phyloP scores from a whole-genome alignment of 2,888 invertebrate species.

The Watsonalla cultraria region DNA sequence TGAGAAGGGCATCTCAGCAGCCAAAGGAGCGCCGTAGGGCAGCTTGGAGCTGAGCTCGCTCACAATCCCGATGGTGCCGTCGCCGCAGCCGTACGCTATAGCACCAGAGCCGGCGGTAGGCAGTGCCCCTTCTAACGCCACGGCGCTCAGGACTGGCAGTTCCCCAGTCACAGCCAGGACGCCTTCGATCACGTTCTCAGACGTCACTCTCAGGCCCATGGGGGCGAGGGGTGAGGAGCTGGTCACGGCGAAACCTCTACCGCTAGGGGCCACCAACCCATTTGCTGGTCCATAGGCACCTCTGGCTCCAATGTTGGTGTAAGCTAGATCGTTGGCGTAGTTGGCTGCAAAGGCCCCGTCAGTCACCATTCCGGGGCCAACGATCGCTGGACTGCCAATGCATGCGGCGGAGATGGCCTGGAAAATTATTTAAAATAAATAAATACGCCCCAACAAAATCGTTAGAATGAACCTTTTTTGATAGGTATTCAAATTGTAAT shows the following conservation, averaged over 20 bases:
- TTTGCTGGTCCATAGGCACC: not conserved
- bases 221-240: constrained; percentile 25
- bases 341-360: not conserved
- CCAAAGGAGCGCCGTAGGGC: not conserved
- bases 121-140: constrained; percentile 23
- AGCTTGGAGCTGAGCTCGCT: constrained; percentile 5
- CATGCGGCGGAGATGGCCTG: not conserved
- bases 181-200: constrained; percentile 31
- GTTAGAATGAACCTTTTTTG: too few species aligned
- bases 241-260: constrained; percentile 15
- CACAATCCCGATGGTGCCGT: constrained; percentile 23
- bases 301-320: not conserved
- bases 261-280: constrained; percentile 3
- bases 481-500: too few species aligned
- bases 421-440: too few species aligned
- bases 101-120: constrained; percentile 27
- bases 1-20: not conserved
- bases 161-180: constrained; percentile 20
- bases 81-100: constrained; percentile 29
- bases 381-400: not conserved
- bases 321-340: not conserved
- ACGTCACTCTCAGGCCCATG: constrained; percentile 26
- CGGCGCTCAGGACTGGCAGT: constrained; percentile 29
- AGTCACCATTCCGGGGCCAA: not conserved
- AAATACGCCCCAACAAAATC: too few species aligned